A percentile compares a stretch with the other conserved stretches of the same genome.
These are phyloP conservation scores for Tricholaema leucomelas DNA, from an alignment of 2,113 vertebrate genomes.

Conservation along the genomic window DNA sequence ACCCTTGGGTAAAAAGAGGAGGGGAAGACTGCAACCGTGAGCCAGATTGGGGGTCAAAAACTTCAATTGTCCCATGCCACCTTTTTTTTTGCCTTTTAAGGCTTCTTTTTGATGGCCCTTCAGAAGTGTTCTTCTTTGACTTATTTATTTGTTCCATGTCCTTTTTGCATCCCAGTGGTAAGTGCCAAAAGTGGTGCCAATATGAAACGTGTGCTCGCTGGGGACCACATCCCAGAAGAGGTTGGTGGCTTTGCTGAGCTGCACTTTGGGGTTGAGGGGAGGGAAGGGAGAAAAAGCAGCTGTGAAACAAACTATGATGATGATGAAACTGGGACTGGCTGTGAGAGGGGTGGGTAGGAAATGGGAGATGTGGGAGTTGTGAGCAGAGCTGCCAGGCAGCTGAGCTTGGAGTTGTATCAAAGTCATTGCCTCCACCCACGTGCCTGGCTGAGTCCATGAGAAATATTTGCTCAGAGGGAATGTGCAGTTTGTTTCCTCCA, in stretches of 20 bases:
- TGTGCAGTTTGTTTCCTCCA: neutral
- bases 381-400: conserved; percentile 12
- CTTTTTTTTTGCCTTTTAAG: neutral
- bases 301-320: neutral
- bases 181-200: neutral
- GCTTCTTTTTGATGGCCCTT: neutral
- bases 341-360: neutral
- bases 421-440: neutral
- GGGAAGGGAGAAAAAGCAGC: neutral
- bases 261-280: neutral
- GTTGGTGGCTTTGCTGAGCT: neutral
- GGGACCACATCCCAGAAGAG: neutral
- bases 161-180: neutral
- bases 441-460: neutral
- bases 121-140: neutral
- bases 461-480: neutral
- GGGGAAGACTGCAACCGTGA: neutral
- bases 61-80: neutral
- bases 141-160: conserved; percentile 8
- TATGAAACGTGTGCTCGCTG: fast-evolving
- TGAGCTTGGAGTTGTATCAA: neutral
- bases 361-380: neutral
- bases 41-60: neutral
- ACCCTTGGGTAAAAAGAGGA: neutral
- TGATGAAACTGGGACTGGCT: neutral